Conservation (phyloP, 2,888 invertebrate species). For the Pristionchus maxplancki region DNA sequence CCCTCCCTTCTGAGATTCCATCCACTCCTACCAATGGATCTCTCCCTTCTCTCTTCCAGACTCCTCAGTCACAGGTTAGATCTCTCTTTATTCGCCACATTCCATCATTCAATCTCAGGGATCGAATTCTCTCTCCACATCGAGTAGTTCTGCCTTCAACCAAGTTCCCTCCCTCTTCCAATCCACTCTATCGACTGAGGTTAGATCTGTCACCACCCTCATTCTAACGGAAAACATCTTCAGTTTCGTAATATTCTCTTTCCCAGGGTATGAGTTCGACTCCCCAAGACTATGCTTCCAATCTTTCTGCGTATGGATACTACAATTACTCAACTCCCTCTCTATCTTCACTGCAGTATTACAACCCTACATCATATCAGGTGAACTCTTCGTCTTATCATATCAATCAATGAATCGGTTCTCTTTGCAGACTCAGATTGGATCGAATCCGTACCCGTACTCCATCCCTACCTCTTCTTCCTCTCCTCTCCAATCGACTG, state of each 20-base stretch:
- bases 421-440: slow-evolving; percentile 31
- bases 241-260: neutral
- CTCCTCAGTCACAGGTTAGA: neutral
- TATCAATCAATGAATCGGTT: neutral
- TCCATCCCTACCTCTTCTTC: neutral
- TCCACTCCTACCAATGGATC: neutral
- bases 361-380: neutral
- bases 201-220: neutral
- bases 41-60: slow-evolving; percentile 8
- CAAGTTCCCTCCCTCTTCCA: neutral
- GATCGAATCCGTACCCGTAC: slow-evolving; percentile 31
- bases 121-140: neutral
- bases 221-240: neutral
- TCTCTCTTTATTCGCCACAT: neutral
- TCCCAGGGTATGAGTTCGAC: neutral
- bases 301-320: neutral
- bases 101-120: neutral
- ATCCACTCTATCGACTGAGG: neutral
- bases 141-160: neutral
- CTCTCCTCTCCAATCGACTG: neutral
- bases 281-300: neutral
- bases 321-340: neutral
- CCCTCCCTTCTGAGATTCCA: neutral
- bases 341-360: neutral
- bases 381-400: neutral